Evolutionary conservation across 2,797 vertebrate genomes (phyloP).

Genomic region (Schizothorax lantsangensis): DNA sequence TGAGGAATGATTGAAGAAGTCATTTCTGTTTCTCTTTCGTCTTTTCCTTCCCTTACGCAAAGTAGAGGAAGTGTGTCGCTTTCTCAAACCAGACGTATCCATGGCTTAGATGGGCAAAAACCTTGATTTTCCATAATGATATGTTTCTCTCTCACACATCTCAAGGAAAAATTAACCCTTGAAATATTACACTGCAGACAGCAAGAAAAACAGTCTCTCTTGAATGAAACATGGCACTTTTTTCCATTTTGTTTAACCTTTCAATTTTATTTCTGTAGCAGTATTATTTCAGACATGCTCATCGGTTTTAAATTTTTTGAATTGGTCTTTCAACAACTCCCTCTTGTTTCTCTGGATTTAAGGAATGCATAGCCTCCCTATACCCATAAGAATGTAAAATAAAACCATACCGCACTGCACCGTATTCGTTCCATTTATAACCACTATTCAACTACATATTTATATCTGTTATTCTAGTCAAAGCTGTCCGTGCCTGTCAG

Average conservation of each 20-base stretch:
- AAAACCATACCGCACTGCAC: conserved; percentile 41
- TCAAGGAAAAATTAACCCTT: conserved; percentile 48
- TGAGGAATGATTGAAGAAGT: conserved; percentile 22
- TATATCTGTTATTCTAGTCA: conserved; percentile 33
- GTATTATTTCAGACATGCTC: conserved; percentile 59
- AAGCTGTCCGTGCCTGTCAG: conserved; percentile 10
- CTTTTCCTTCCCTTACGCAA: conserved; percentile 45
- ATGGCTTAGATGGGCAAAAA: conserved; percentile 32
- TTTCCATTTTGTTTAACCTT: conserved; percentile 44
- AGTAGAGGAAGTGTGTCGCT: conserved; percentile 19
- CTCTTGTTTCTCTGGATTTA: conserved; percentile 42
- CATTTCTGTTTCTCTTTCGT: conserved; percentile 38
- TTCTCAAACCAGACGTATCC: conserved; percentile 34
- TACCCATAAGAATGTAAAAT: conserved; percentile 56
- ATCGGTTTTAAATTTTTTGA: conserved; percentile 44
- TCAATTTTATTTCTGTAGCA: conserved; percentile 42
- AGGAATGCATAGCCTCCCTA: conserved; percentile 47
- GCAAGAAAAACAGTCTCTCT: conserved; percentile 47
- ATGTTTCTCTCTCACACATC: conserved; percentile 45
- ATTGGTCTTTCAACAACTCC: conserved; percentile 42
- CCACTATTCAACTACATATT: conserved; percentile 20
- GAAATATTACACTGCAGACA: conserved; percentile 46
- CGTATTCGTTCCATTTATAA: conserved; percentile 23
- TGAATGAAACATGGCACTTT: conserved; percentile 48
- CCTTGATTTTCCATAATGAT: conserved; percentile 26